Conservation (phyloP, 2,888 invertebrate genomes). For the Stenurella melanura region DNA sequence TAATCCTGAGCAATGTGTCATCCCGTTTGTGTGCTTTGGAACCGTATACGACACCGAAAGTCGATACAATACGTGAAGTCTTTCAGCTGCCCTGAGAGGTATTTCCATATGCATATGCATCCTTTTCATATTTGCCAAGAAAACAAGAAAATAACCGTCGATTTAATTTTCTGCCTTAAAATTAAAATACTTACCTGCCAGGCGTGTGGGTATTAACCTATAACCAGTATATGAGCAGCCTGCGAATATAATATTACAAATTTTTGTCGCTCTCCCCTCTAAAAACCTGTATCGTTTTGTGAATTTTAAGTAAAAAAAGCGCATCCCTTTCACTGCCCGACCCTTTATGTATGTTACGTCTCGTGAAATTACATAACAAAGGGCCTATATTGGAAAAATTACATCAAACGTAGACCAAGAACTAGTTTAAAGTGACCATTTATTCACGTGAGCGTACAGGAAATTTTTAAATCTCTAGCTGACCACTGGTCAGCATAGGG, state of each 20-base stretch:
- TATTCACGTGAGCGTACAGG: conserved; percentile 46
- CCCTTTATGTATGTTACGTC: conserved; percentile 50
- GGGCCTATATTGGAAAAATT: conserved; percentile 60
- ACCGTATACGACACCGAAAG: conserved; percentile 54
- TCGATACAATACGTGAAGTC: conserved; percentile 49
- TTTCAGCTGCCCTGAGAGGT: conserved; percentile 49
- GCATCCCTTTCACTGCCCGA: conserved; percentile 39
- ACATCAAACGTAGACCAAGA: conserved; percentile 61
- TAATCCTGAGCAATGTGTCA: conserved; percentile 62
- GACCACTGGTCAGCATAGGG: conserved; percentile 59
- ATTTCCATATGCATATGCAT: conserved; percentile 40
- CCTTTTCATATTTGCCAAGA: conserved; percentile 12
- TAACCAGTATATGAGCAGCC: conserved; percentile 44
- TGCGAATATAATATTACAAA: conserved; percentile 46
- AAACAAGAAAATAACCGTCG: conserved; percentile 21
- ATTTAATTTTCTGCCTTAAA: background rate
- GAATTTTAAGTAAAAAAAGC: conserved; percentile 52
- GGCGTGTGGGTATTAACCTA: conserved; percentile 39
- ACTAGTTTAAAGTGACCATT: conserved; percentile 65
- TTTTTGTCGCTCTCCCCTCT: conserved; percentile 48
- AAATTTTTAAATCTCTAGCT: conserved; percentile 52
- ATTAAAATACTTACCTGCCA: conserved; percentile 49
- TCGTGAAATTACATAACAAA: conserved; percentile 61
- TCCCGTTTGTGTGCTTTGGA: conserved; percentile 55
- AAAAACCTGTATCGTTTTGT: conserved; percentile 42